Percentiles rank a stretch among this genome's conserved stretches.
These are phyloP conservation scores for Synergus laeviventris DNA, from an alignment of 2,888 invertebrate species.

Conservation along the genomic window DNA sequence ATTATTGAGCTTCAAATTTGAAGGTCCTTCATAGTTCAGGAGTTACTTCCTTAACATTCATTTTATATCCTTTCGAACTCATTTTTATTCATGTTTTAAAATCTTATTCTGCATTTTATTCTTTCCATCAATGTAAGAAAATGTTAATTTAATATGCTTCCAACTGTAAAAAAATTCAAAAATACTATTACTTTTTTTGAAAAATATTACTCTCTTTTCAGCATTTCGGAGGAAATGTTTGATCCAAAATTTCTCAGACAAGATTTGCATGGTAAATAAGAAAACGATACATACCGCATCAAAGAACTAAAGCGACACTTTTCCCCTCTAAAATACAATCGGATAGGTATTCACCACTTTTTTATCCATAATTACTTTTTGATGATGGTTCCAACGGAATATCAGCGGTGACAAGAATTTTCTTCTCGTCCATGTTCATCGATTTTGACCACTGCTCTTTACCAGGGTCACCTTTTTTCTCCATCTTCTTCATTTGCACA, in stretches of 20 bases:
- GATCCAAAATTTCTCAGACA: too few relatives aligned
- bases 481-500: background rate
- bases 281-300: background rate
- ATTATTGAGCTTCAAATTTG: background rate
- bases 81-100: background rate
- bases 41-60: slow-evolving; percentile 2
- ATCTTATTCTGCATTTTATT: background rate
- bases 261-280: background rate
- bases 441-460: background rate
- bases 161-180: too few relatives aligned
- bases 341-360: background rate
- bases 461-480: background rate
- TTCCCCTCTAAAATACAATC: background rate
- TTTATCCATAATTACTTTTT: background rate
- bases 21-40: background rate
- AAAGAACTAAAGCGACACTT: background rate
- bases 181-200: too few relatives aligned
- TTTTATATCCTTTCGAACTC: background rate
- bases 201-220: too few relatives aligned
- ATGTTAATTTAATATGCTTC: too few relatives aligned
- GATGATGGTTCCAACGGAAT: slow-evolving; percentile 19
- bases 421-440: background rate
- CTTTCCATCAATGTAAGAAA: too few relatives aligned
- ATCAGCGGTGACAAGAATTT: background rate
- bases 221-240: too few relatives aligned